Percentiles rank a stretch among this genome's conserved stretches.
Evolutionary conservation across 2,797 vertebrate genomes (phyloP).

Genomic region (Sebastes hubbsi): DNA sequence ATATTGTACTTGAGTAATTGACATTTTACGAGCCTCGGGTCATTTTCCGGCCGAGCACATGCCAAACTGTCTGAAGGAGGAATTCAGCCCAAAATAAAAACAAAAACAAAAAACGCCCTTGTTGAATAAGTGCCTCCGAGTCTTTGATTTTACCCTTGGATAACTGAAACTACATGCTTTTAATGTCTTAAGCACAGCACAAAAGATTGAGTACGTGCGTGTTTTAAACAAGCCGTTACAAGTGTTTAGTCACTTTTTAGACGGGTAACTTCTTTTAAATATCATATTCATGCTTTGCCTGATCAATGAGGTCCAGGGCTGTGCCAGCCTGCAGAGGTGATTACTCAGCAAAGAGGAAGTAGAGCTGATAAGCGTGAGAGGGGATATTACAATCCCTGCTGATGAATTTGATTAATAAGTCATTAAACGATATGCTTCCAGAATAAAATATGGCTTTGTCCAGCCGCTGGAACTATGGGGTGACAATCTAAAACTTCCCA

Average conservation of each 20-base stretch:
- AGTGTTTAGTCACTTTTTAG: neutral
- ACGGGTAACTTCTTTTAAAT: neutral
- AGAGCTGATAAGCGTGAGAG: conserved; percentile 5
- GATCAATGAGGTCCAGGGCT: neutral
- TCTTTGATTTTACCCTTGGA: neutral
- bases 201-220: neutral
- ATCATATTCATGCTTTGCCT: neutral
- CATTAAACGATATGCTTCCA: neutral
- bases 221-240: neutral
- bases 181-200: neutral
- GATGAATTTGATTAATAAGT: conserved; percentile 2
- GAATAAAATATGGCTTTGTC: neutral
- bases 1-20: neutral
- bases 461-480: neutral
- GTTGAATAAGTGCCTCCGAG: neutral
- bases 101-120: neutral
- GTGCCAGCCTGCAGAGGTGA: neutral
- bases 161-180: neutral
- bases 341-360: conserved; percentile 1
- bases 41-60: neutral
- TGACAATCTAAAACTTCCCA: neutral
- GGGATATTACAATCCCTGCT: conserved; percentile 15
- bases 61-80: conserved; percentile 1
- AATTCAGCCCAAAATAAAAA: neutral
- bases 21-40: neutral